Evolutionary conservation across 1,140 invertebrate genomes (phyloP).

Genomic region (Idris sp.): DNA sequence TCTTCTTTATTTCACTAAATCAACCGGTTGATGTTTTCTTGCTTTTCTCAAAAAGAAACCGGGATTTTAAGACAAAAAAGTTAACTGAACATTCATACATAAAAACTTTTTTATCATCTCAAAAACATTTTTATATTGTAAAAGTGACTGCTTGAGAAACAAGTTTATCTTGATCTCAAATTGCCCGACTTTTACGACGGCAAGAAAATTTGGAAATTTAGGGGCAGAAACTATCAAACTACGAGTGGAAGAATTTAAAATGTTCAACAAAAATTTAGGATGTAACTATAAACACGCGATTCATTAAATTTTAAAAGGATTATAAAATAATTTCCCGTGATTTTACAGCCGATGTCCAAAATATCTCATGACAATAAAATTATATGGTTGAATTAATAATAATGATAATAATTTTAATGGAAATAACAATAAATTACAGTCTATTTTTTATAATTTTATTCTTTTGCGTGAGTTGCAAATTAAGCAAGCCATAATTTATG

Average conservation of each 20-base stretch:
- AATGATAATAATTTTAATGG: conserved; percentile 7
- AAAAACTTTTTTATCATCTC: conserved; percentile 23
- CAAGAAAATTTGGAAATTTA: conserved; percentile 46
- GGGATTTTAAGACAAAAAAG: conserved; percentile 15
- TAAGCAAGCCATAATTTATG: no score
- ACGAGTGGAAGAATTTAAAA: conserved; percentile 25
- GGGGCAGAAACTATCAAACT: conserved; percentile 25
- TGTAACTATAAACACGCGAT: conserved; percentile 23
- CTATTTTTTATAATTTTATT: conserved; percentile 30
- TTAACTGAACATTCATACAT: conserved; percentile 18
- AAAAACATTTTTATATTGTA: conserved; percentile 21
- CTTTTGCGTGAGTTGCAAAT: conserved; percentile 25
- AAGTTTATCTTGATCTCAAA: conserved; percentile 36
- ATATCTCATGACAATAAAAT: conserved; percentile 23
- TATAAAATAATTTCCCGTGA: conserved; percentile 30
- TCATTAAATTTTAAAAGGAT: conserved; percentile 33
- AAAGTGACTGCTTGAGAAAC: conserved; percentile 13
- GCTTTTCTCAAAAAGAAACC: background rate
- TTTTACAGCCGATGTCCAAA: conserved; percentile 30
- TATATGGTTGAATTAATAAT: conserved; percentile 33
- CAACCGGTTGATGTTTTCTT: no score
- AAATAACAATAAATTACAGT: conserved; percentile 31
- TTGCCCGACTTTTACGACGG: conserved; percentile 30
- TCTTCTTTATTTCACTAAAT: no score
- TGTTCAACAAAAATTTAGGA: conserved; percentile 6